Conservation (phyloP, 2,113 vertebrate genomes). For the Thinocorus orbignyianus region DNA sequence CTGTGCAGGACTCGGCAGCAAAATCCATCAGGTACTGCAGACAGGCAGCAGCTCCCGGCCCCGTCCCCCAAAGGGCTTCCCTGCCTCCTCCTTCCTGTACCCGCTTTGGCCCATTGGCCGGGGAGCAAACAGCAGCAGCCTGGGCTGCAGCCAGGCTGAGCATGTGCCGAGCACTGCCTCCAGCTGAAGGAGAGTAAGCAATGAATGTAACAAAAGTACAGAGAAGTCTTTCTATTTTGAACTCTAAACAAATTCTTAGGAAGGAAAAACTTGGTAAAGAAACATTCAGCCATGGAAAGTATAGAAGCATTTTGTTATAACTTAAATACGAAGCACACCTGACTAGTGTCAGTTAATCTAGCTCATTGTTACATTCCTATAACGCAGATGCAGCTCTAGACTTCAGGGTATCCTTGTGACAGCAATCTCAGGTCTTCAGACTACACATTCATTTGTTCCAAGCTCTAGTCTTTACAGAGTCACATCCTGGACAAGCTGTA, state of each 20-base stretch:
- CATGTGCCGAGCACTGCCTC: background rate
- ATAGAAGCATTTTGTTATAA: background rate
- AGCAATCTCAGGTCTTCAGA: background rate
- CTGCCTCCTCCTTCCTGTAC: background rate
- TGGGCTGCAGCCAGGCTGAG: background rate
- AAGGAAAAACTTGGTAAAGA: background rate
- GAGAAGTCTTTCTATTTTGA: background rate
- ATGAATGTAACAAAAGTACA: background rate
- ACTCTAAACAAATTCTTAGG: background rate
- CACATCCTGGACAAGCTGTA: background rate
- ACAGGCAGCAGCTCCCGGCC: background rate
- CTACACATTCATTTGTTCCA: background rate
- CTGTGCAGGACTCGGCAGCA: rapidly evolving
- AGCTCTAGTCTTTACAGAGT: background rate
- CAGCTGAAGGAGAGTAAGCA: background rate
- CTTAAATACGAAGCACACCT: background rate
- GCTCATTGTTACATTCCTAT: background rate
- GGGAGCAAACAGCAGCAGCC: background rate
- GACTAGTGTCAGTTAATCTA: background rate
- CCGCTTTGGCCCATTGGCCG: background rate
- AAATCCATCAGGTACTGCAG: background rate
- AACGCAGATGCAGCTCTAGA: background rate
- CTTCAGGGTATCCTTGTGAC: background rate
- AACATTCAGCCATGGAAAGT: background rate
- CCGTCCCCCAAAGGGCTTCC: background rate